A percentile compares a stretch with the other conserved stretches of the same genome.
phyloP scores from a whole-genome alignment of 2,797 vertebrate species.

The Myripristis murdjan region DNA sequence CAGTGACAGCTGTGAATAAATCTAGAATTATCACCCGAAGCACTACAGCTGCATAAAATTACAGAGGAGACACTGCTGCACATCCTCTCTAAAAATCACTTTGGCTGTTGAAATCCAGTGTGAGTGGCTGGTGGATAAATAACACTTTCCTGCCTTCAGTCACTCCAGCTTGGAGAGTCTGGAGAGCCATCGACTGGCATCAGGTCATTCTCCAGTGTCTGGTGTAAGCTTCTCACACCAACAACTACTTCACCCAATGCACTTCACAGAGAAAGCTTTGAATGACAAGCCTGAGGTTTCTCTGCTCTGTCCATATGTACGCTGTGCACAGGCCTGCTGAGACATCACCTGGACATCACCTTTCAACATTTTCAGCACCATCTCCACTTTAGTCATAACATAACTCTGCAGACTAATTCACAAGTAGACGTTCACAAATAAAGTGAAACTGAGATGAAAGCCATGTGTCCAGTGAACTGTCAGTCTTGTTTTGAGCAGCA shows the following conservation, averaged over 20 bases:
- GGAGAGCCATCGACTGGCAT: constrained; percentile 16
- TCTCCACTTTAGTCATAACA: constrained; percentile 3
- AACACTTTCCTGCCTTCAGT: background rate
- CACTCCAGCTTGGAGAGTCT: background rate
- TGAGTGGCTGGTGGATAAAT: background rate
- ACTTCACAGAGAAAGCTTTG: constrained; percentile 56
- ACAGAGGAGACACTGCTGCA: too few species aligned
- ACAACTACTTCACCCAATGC: constrained; percentile 48
- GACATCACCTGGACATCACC: too few species aligned
- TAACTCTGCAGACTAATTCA: background rate
- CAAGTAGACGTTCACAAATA: too few species aligned
- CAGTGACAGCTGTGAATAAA: too few species aligned
- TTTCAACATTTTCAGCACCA: background rate
- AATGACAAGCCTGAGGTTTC: constrained; percentile 66
- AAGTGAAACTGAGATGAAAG: background rate
- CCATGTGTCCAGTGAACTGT: background rate
- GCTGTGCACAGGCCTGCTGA: constrained; percentile 6
- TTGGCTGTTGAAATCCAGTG: background rate
- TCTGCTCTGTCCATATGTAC: constrained; percentile 58
- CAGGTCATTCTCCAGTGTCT: constrained; percentile 3
- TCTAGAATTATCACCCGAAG: too few species aligned
- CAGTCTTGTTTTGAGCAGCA: constrained; percentile 27
- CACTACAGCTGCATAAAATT: too few species aligned
- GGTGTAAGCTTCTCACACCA: constrained; percentile 53
- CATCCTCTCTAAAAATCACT: background rate